Base-by-base conservation (phyloP, 2,797 vertebrate species). In the Oreonectes daqikongensis region DNA sequence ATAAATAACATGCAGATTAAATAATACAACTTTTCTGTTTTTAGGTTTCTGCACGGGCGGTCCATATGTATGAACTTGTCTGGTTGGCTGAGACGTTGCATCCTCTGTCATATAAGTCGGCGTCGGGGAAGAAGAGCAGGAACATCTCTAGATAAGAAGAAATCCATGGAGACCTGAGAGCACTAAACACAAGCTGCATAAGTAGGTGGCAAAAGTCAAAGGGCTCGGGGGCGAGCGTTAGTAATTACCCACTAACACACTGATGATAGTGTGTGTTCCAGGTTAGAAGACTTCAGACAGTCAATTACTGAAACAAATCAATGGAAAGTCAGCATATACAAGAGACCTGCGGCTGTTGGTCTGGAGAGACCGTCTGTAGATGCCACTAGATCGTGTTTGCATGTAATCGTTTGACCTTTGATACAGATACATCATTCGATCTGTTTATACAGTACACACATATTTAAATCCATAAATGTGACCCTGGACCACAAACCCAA, bases 271-370 rank as follows among this genome's bases (percentile, higher is more conserved):
- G 75, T 55, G 79, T 72, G 65, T 67, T 77, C 69, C 79, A 81
- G 79, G 69, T 80, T 80, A 68, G 73, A 72, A 53, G 69, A 80
- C 68, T 80, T 63, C 28, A 76, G 72, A 80, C 79, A 80, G 73
- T 77, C 74, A 77, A 77, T 81, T 81, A 81, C 46, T 52, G 69
- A 81, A 81, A 72, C 75, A 72, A 77, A 80, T 81, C 74, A 81
- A 81, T 81, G 70, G 68, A 69, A 72, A 71, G 50, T 26, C 44
- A 67, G 70, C 46, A 48, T 46, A 70, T 64, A 71, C 67, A 80
- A 72, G 57, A 77, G 46, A 66, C 61, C 69, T 46, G 69, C 40
- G 46, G 73, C 74, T 55, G 64, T 52, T 46, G 40, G 66, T 44
- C 40, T 50, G 30, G 50, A 64, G 57, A 65, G 67, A 22, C 55